Evolutionary conservation across 2,797 vertebrate species (phyloP).

Genomic region (Onychomys torridus): DNA sequence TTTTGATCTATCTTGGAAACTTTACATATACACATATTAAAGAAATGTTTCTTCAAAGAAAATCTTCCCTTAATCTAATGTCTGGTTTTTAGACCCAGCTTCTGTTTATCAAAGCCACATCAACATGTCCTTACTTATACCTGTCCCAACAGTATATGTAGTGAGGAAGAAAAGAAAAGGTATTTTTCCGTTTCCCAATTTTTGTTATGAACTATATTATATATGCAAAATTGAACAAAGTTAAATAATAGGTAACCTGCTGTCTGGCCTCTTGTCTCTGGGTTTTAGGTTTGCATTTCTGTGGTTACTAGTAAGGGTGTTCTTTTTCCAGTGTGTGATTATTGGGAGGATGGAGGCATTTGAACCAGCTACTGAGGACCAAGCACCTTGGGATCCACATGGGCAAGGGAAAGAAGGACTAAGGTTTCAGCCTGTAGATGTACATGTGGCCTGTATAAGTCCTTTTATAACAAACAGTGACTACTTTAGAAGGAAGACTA

Average conservation of each 20-base stretch:
- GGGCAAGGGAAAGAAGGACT: neutral
- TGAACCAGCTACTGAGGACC: neutral
- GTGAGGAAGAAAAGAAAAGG: neutral
- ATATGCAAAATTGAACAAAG: neutral
- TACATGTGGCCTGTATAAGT: too few species aligned
- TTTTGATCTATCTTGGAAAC: neutral
- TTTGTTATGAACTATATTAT: constrained; percentile 21
- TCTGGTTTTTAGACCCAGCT: neutral
- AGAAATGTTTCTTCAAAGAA: neutral
- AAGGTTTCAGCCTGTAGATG: neutral
- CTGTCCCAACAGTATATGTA: neutral
- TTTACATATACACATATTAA: neutral
- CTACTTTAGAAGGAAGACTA: neutral
- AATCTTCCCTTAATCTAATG: neutral
- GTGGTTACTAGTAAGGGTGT: neutral
- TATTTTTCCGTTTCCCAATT: neutral
- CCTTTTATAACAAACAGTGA: neutral
- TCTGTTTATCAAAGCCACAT: neutral
- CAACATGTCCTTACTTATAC: neutral
- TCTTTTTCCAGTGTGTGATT: neutral
- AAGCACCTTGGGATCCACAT: neutral
- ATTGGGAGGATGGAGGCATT: neutral
- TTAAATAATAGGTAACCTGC: neutral
- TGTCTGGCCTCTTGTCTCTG: neutral
- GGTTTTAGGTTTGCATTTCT: constrained; percentile 43